Conservation (phyloP, 2,888 invertebrate species). For the Polyommatus iphigenia region DNA sequence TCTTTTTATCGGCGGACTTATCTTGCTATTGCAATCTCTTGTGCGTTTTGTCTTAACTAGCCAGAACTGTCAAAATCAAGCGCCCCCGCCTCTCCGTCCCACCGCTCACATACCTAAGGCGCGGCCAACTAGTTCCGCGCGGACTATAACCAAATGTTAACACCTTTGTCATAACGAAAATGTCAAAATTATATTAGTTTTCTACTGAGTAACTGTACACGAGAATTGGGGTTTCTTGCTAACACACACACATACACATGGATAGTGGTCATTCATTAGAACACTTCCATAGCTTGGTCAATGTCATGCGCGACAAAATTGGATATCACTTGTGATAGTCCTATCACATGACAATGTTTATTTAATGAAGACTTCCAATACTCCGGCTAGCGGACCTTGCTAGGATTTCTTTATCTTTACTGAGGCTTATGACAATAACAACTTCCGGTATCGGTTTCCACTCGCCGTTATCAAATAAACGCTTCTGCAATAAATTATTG, state of each 20-base stretch:
- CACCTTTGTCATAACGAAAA: background rate
- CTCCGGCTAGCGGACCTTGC: background rate
- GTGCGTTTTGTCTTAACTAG: no score
- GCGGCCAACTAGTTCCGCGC: no score
- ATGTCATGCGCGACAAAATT: background rate
- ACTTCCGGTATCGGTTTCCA: background rate
- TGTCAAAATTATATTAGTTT: background rate
- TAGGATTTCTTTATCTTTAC: slow-evolving; percentile 5
- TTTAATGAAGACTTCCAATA: slow-evolving; percentile 20
- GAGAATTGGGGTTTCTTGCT: background rate
- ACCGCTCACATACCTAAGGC: no score
- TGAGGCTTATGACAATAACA: slow-evolving; percentile 15
- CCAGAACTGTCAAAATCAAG: no score
- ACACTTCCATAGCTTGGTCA: background rate
- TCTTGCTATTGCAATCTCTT: no score
- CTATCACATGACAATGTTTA: slow-evolving; percentile 22
- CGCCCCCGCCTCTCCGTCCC: no score
- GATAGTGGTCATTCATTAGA: background rate
- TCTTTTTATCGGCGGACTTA: no score
- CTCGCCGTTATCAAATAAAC: background rate
- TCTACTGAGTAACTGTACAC: background rate
- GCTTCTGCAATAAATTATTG: background rate
- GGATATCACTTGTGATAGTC: slow-evolving; percentile 25
- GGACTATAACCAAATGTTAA: background rate
- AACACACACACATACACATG: background rate